These are phyloP conservation scores for Laupala kohalensis DNA, from an alignment of 1,140 invertebrate species.

Conservation along the genomic window DNA sequence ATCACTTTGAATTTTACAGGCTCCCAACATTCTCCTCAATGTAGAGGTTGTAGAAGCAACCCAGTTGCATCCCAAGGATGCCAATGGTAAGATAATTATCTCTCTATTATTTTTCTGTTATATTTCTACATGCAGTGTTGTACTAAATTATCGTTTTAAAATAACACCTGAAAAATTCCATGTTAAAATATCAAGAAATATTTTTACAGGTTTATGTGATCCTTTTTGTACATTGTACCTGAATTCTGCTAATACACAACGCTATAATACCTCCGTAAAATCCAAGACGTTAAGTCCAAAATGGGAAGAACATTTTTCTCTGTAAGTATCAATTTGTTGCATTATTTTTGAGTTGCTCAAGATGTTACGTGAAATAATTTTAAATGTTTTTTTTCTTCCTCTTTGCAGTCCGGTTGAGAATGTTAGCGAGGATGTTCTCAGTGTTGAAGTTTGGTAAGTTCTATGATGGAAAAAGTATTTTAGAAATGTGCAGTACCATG, in stretches of 20 bases:
- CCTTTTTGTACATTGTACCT: slow-evolving; percentile 82
- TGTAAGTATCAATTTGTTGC: slow-evolving; percentile 52
- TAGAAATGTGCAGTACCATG: too few relatives aligned
- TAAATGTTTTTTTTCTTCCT: slow-evolving; percentile 9
- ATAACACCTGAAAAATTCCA: background rate
- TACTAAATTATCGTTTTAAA: background rate
- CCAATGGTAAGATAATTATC: slow-evolving; percentile 54
- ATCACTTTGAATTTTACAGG: slow-evolving; percentile 42
- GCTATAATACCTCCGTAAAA: slow-evolving; percentile 85
- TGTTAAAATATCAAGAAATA: background rate
- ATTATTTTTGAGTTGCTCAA: background rate
- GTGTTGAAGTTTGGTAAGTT: slow-evolving; percentile 47
- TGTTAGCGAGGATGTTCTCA: slow-evolving; percentile 35
- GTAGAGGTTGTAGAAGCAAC: slow-evolving; percentile 86
- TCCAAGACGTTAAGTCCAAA: slow-evolving; percentile 72
- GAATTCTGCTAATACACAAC: slow-evolving; percentile 54
- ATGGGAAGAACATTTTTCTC: slow-evolving; percentile 95
- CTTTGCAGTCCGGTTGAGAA: slow-evolving; percentile 31
- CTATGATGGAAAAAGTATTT: too few relatives aligned
- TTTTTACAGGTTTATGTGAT: slow-evolving; percentile 61
- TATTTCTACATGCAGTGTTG: background rate
- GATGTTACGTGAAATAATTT: background rate
- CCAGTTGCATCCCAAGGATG: slow-evolving; percentile 85
- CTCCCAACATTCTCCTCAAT: slow-evolving; percentile 84
- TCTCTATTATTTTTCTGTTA: background rate